Percentiles rank a stretch among this genome's conserved stretches.
These are phyloP conservation scores for Trissolcus brochymenae DNA, from an alignment of 2,888 invertebrate genomes.

Conservation along the genomic window DNA sequence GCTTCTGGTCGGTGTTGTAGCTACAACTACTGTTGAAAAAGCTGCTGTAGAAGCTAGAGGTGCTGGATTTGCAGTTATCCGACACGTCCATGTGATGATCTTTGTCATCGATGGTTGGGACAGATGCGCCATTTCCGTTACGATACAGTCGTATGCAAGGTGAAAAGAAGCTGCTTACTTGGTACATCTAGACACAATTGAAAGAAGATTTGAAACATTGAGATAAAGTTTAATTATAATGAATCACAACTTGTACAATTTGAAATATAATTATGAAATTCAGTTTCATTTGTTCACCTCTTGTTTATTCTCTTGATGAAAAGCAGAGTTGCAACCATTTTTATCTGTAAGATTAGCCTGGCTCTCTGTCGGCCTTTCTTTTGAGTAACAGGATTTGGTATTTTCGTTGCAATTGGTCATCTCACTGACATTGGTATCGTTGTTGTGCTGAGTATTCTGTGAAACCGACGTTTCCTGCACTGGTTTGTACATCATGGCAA, in stretches of 20 bases:
- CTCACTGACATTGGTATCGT: conserved; percentile 6
- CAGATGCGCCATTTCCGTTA: conserved; percentile 38
- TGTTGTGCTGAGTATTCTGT: conserved; percentile 35
- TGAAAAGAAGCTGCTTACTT: conserved; percentile 65
- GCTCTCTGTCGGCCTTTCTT: background rate
- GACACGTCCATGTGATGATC: conserved; percentile 27
- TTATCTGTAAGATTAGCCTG: conserved; percentile 77
- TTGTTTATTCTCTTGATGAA: conserved; percentile 79
- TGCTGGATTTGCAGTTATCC: conserved; percentile 67
- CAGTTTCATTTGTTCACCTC: conserved; percentile 75
- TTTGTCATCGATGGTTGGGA: conserved; percentile 41
- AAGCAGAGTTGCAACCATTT: conserved; percentile 76
- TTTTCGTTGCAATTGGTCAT: conserved; percentile 11
- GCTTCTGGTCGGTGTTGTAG: conserved; percentile 64
- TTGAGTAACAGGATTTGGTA: conserved; percentile 10
- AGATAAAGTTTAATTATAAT: too few relatives aligned
- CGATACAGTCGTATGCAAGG: conserved; percentile 63
- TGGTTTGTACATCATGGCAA: conserved; percentile 80
- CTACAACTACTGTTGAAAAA: conserved; percentile 70
- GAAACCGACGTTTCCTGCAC: conserved; percentile 68
- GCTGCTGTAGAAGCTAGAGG: conserved; percentile 73
- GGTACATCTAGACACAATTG: conserved; percentile 64
- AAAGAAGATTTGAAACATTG: too few relatives aligned
- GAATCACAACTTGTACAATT: too few relatives aligned
- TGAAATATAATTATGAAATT: too few relatives aligned